Percentiles rank a stretch among this genome's conserved stretches.
Evolutionary conservation across 2,888 invertebrate species (phyloP).

Genomic region (Oxyscelio sp.): DNA sequence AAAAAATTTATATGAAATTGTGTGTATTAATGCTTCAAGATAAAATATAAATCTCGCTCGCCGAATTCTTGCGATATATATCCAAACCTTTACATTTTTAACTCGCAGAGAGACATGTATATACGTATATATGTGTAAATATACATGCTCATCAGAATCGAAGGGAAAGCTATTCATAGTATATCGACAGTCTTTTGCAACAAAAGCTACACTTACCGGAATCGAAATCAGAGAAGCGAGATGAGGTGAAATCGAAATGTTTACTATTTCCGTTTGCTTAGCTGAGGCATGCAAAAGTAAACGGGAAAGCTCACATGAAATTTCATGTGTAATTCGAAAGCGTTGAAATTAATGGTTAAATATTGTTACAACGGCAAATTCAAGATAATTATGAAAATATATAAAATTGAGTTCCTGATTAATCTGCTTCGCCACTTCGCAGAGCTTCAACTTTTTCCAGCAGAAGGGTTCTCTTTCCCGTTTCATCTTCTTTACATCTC

Average conservation of each 20-base stretch:
- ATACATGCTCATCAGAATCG: too few relatives aligned
- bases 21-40: too few relatives aligned
- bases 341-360: slow-evolving; percentile 37
- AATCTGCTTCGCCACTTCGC: not conserved
- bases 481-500: not conserved
- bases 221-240: slow-evolving; percentile 36
- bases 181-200: slow-evolving; percentile 29
- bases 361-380: slow-evolving; percentile 12
- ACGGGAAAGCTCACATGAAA: slow-evolving; percentile 4
- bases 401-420: slow-evolving; percentile 12
- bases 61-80: too few relatives aligned
- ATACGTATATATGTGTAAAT: too few relatives aligned
- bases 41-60: too few relatives aligned
- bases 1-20: too few relatives aligned
- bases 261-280: slow-evolving; percentile 48
- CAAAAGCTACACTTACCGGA: slow-evolving; percentile 33
- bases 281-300: slow-evolving; percentile 14
- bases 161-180: slow-evolving; percentile 31
- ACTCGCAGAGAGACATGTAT: too few relatives aligned
- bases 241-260: slow-evolving; percentile 60
- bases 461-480: too few relatives aligned
- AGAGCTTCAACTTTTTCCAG: not conserved
- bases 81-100: too few relatives aligned
- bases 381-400: slow-evolving; percentile 28
- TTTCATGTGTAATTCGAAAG: slow-evolving; percentile 23